These are phyloP conservation scores for Hecatera dysodea DNA, from an alignment of 2,888 invertebrate genomes.

Conservation along the genomic window DNA sequence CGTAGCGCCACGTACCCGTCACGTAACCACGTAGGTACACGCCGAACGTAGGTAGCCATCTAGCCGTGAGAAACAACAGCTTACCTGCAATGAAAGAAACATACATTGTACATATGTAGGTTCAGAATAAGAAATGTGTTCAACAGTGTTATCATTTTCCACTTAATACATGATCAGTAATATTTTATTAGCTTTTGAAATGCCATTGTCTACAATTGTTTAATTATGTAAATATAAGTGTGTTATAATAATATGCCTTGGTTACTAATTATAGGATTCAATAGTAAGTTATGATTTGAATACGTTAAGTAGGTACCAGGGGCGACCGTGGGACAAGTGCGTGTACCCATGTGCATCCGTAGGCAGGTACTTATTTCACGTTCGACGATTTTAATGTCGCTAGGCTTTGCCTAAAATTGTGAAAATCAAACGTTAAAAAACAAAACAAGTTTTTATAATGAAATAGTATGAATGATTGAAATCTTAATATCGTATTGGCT, in stretches of 20 bases:
- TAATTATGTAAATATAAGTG: not conserved
- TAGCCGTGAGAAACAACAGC: constrained; percentile 39
- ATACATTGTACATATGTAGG: constrained; percentile 2
- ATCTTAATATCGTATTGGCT: not conserved
- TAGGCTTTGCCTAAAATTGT: not conserved
- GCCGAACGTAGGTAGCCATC: not conserved
- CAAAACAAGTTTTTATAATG: not conserved
- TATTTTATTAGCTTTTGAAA: constrained; percentile 13
- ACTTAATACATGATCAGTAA: constrained; percentile 9
- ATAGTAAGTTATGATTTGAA: not conserved
- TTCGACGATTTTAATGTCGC: not conserved
- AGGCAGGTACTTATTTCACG: not conserved
- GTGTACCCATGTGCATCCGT: not conserved
- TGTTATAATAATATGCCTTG: not conserved
- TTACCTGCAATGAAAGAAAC: constrained; percentile 46
- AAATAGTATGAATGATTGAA: not conserved
- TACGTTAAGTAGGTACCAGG: not conserved
- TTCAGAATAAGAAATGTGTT: constrained; percentile 9
- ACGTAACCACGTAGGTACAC: not conserved
- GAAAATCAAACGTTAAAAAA: not conserved
- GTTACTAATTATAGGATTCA: constrained; percentile 3
- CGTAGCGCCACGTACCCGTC: not conserved
- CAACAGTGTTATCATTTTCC: constrained; percentile 1
- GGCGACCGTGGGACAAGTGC: not conserved
- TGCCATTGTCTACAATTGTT: not conserved